phyloP scores from a whole-genome alignment of 2,888 invertebrate genomes.

The Ophioninae sp. region DNA sequence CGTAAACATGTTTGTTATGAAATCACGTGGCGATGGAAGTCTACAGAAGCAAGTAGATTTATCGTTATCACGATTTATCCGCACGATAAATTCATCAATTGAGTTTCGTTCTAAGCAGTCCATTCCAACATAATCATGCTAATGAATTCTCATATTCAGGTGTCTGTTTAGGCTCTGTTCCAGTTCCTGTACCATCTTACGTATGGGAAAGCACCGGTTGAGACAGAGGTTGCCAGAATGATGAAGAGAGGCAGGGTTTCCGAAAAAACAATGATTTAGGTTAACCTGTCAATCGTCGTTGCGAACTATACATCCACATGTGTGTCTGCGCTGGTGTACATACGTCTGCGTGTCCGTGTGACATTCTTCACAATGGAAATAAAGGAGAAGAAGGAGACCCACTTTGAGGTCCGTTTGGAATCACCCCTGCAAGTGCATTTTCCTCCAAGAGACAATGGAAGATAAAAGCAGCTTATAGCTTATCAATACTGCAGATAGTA shows the following conservation, averaged over 20 bases:
- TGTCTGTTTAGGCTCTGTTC: neutral
- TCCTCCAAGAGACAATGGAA: conserved; percentile 34
- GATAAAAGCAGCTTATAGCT: conserved; percentile 27
- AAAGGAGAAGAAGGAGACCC: neutral
- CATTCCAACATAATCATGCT: conserved; percentile 17
- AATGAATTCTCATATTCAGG: conserved; percentile 38
- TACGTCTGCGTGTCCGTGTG: conserved; percentile 5
- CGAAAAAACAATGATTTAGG: conserved; percentile 1
- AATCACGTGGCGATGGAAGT: conserved; percentile 24
- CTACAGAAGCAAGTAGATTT: conserved; percentile 5
- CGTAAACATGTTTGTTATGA: conserved; percentile 46
- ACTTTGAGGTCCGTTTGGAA: neutral
- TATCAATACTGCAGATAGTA: neutral
- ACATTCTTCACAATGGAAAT: conserved; percentile 36
- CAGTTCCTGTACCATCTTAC: neutral
- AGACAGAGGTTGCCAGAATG: neutral
- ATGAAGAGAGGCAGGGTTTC: neutral
- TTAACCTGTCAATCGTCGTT: conserved; percentile 24
- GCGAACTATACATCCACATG: neutral
- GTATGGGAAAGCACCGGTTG: neutral
- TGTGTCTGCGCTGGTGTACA: neutral
- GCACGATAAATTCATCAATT: conserved; percentile 51
- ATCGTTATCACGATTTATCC: conserved; percentile 31
- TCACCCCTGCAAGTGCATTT: conserved; percentile 37
- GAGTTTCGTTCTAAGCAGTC: conserved; percentile 33